Percentiles rank a stretch among this genome's conserved stretches.
Conservation (phyloP, 2,888 invertebrate genomes). For the Apotomis turbidana region DNA sequence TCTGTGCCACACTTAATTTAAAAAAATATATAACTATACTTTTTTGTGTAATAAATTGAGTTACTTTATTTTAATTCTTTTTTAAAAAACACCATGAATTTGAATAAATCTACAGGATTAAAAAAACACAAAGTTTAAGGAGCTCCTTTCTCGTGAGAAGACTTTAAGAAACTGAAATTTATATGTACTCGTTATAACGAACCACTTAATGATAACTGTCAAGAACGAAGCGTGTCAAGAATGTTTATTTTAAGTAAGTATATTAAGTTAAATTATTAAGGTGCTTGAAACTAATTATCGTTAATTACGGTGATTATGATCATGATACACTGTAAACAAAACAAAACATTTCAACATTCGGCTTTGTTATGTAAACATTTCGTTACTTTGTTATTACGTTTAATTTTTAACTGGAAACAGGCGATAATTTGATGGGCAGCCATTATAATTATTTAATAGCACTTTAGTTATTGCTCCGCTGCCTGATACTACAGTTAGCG, state of each 20-base stretch:
- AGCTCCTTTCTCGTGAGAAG: background rate
- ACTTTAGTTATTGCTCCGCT: constrained; percentile 12
- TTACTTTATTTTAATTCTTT: too few relatives aligned
- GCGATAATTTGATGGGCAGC: constrained; percentile 7
- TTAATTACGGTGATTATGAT: constrained; percentile 23
- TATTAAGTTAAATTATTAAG: background rate
- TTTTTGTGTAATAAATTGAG: background rate
- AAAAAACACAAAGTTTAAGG: background rate
- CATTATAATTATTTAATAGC: constrained; percentile 30
- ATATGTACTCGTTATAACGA: background rate
- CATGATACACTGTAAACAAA: constrained; percentile 21
- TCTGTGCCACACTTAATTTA: constrained; percentile 11
- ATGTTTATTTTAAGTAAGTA: constrained; percentile 7
- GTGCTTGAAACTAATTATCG: constrained; percentile 23
- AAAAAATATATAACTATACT: background rate
- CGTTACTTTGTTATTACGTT: constrained; percentile 3
- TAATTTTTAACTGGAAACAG: constrained; percentile 4
- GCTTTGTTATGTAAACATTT: constrained; percentile 8
- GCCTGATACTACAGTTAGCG: background rate
- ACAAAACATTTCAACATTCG: constrained; percentile 20
- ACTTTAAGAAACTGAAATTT: background rate
- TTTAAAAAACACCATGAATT: too few relatives aligned
- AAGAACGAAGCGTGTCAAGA: background rate
- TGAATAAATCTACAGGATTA: background rate
- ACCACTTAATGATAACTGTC: background rate